Evolutionary conservation across 2,888 invertebrate species (phyloP).

Genomic region (Cyrtodaria siliqua): DNA sequence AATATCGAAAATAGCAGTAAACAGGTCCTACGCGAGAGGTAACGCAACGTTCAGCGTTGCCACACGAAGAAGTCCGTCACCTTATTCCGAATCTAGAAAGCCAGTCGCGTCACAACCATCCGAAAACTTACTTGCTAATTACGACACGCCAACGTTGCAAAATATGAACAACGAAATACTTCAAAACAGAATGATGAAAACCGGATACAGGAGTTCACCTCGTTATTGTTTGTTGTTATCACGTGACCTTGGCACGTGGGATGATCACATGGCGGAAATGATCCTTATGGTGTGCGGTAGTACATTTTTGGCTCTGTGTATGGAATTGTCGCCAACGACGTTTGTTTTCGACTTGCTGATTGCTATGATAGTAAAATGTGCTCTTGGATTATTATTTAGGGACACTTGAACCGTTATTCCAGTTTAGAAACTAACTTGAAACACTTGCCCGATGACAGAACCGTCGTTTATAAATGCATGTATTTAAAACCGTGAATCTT

Average conservation of each 20-base stretch:
- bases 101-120: not conserved
- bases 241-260: slow-evolving; percentile 9
- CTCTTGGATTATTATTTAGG: slow-evolving; percentile 25
- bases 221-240: slow-evolving; percentile 18
- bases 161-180: slow-evolving; percentile 53
- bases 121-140: too few relatives aligned
- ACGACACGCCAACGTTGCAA: slow-evolving; percentile 32
- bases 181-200: slow-evolving; percentile 22
- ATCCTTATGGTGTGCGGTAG: slow-evolving; percentile 48
- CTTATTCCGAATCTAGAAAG: slow-evolving; percentile 35
- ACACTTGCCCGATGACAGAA: too few relatives aligned
- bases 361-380: slow-evolving; percentile 34
- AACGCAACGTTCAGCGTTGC: slow-evolving; percentile 56
- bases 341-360: slow-evolving; percentile 47
- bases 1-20: slow-evolving; percentile 46
- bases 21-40: slow-evolving; percentile 59
- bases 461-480: too few relatives aligned
- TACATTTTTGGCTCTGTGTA: slow-evolving; percentile 50
- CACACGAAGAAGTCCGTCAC: slow-evolving; percentile 41
- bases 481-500: too few relatives aligned
- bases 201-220: not conserved
- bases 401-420: slow-evolving; percentile 1
- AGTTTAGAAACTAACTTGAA: too few relatives aligned
- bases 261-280: slow-evolving; percentile 40
- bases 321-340: slow-evolving; percentile 45